phyloP scores from a whole-genome alignment of 2,888 invertebrate genomes.

The Eristalis pertinax region DNA sequence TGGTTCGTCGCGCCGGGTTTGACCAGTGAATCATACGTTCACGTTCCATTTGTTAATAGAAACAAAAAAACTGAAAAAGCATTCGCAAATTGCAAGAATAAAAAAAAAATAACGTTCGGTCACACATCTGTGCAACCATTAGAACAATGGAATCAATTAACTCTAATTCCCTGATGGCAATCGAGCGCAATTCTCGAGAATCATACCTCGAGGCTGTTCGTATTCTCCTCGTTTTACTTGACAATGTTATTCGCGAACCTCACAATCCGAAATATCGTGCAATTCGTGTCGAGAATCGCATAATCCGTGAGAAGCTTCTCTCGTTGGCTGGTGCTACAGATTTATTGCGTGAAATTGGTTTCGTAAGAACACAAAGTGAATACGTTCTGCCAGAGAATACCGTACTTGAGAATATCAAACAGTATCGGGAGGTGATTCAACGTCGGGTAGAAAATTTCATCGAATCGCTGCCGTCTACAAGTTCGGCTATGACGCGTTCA shows the following conservation, averaged over 20 bases:
- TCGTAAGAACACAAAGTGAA: conserved; percentile 74
- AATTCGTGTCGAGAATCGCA: conserved; percentile 79
- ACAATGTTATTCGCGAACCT: conserved; percentile 80
- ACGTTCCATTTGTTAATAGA: conserved; percentile 29
- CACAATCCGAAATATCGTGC: conserved; percentile 79
- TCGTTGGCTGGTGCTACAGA: conserved; percentile 77
- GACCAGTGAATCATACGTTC: conserved; percentile 34
- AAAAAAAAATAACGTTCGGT: conserved; percentile 22
- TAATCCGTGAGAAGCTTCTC: conserved; percentile 79
- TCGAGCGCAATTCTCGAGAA: conserved; percentile 75
- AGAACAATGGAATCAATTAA: conserved; percentile 71
- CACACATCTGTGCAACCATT: conserved; percentile 58
- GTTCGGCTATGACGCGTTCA: conserved; percentile 46
- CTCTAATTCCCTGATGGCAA: conserved; percentile 67
- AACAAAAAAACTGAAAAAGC: conserved; percentile 6
- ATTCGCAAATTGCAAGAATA: neutral
- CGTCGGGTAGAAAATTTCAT: conserved; percentile 54
- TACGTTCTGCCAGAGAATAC: conserved; percentile 77
- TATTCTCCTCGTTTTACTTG: conserved; percentile 78
- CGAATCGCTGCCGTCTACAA: conserved; percentile 48
- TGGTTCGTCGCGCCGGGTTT: conserved; percentile 11
- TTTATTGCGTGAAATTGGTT: conserved; percentile 79
- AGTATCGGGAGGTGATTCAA: conserved; percentile 77
- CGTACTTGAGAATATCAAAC: conserved; percentile 77
- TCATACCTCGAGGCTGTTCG: conserved; percentile 79